A percentile compares a stretch with the other conserved stretches of the same genome.
Evolutionary conservation across 1,140 invertebrate genomes (phyloP).

Genomic region (Coelopa frigida): DNA sequence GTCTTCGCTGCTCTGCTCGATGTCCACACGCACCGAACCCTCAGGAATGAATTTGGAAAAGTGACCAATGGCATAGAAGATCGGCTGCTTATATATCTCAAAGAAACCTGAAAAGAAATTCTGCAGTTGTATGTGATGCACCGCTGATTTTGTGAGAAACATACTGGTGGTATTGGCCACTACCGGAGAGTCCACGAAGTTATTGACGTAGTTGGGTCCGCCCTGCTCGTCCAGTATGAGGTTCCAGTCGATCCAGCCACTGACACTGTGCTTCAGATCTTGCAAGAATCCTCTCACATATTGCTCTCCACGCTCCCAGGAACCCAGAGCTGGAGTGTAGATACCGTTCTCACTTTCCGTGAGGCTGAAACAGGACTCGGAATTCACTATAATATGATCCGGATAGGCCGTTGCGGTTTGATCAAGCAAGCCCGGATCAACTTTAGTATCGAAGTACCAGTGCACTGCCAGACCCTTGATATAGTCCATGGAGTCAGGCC

Average conservation of each 20-base stretch:
- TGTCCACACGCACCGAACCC: slow-evolving; percentile 50
- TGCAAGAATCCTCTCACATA: slow-evolving; percentile 51
- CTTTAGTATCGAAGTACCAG: slow-evolving; percentile 63
- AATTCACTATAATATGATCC: slow-evolving; percentile 65
- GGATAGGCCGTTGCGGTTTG: slow-evolving; percentile 54
- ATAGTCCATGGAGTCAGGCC: slow-evolving; percentile 55
- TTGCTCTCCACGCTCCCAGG: slow-evolving; percentile 62
- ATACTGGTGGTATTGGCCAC: slow-evolving; percentile 57
- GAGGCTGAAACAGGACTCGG: slow-evolving; percentile 70
- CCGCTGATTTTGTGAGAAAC: not conserved
- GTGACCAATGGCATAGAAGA: slow-evolving; percentile 81
- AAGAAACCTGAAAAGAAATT: slow-evolving; percentile 22
- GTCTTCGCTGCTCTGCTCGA: slow-evolving; percentile 19
- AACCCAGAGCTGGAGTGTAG: slow-evolving; percentile 53
- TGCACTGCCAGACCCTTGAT: slow-evolving; percentile 77
- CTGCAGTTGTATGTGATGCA: slow-evolving; percentile 20
- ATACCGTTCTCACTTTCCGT: slow-evolving; percentile 43
- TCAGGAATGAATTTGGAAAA: slow-evolving; percentile 73
- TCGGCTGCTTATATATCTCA: slow-evolving; percentile 84
- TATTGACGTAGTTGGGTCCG: slow-evolving; percentile 73
- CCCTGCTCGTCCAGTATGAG: slow-evolving; percentile 67
- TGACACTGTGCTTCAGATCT: slow-evolving; percentile 63
- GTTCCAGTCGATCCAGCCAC: slow-evolving; percentile 88
- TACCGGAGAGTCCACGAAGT: slow-evolving; percentile 71
- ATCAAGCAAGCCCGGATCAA: slow-evolving; percentile 49